Conservation (phyloP, 2,888 invertebrate species). For the Gastracanthus pulcherrimus region DNA sequence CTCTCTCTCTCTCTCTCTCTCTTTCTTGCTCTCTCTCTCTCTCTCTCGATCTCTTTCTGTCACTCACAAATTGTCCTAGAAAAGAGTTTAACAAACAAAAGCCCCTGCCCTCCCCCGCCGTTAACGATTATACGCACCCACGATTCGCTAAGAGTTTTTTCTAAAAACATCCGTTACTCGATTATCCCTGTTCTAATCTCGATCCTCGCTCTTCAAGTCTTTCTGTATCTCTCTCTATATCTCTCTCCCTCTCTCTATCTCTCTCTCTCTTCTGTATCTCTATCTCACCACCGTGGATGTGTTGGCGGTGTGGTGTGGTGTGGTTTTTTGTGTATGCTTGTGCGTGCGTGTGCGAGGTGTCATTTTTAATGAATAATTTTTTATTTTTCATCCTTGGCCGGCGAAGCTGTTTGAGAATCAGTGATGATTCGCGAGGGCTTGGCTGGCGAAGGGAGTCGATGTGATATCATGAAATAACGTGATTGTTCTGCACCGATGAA, state of each 20-base stretch:
- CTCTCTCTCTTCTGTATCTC: no score
- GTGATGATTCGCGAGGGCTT: neutral
- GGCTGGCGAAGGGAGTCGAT: neutral
- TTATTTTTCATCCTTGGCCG: conserved; percentile 19
- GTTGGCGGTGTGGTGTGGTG: conserved; percentile 78
- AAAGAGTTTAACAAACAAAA: conserved; percentile 40
- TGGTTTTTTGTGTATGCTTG: conserved; percentile 67
- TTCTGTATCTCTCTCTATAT: conserved; percentile 69
- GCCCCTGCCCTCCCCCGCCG: conserved; percentile 9
- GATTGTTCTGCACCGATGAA: conserved; percentile 62
- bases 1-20: conserved; percentile 52
- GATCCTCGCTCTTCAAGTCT: conserved; percentile 57
- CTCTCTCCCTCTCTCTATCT: no score
- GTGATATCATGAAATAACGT: conserved; percentile 58
- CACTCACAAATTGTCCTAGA: conserved; percentile 55
- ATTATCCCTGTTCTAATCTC: conserved; percentile 55
- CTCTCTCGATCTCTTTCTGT: conserved; percentile 44
- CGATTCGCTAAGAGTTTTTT: conserved; percentile 43
- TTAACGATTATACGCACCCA: conserved; percentile 47
- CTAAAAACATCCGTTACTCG: conserved; percentile 15
- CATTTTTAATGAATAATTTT: conserved; percentile 30
- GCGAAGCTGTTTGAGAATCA: neutral
- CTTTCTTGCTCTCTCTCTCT: conserved; percentile 56
- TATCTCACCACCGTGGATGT: conserved; percentile 77
- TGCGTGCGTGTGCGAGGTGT: conserved; percentile 59